Percentiles rank a stretch among this genome's conserved stretches.
These are phyloP conservation scores for Spilogale gracilis DNA, from an alignment of 2,113 vertebrate species.

Conservation along the genomic window DNA sequence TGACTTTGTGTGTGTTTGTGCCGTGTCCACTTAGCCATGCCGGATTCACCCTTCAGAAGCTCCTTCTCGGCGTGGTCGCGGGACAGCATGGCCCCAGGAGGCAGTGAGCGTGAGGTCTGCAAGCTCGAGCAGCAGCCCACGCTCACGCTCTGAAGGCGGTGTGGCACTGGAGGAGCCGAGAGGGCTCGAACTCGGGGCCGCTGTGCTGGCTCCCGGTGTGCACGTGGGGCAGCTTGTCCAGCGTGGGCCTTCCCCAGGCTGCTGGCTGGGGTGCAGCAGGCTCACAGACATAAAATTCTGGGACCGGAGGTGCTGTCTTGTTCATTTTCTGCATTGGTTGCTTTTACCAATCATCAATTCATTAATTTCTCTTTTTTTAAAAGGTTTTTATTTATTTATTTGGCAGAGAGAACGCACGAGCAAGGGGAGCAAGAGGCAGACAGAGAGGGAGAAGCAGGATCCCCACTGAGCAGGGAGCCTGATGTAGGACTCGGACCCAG, in stretches of 20 bases:
- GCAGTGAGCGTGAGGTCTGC: rapidly evolving
- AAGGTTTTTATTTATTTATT: too few relatives aligned
- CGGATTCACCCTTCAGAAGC: background rate
- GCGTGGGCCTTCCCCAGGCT: background rate
- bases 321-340: background rate
- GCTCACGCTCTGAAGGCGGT: rapidly evolving
- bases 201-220: background rate
- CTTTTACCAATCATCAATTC: background rate
- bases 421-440: too few relatives aligned
- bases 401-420: too few relatives aligned
- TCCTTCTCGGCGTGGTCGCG: background rate
- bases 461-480: too few relatives aligned
- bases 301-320: background rate
- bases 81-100: background rate
- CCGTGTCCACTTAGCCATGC: background rate
- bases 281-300: background rate
- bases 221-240: background rate
- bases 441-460: too few relatives aligned
- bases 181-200: rapidly evolving
- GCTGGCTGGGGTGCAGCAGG: background rate
- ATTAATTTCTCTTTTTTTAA: background rate
- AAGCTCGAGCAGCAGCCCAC: background rate
- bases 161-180: rapidly evolving
- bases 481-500: too few relatives aligned
- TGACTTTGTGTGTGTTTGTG: background rate